Percentiles rank a stretch among this genome's conserved stretches.
These are phyloP conservation scores for Rousettus madagascariensis DNA, from an alignment of 2,797 vertebrate species.

Conservation along the genomic window DNA sequence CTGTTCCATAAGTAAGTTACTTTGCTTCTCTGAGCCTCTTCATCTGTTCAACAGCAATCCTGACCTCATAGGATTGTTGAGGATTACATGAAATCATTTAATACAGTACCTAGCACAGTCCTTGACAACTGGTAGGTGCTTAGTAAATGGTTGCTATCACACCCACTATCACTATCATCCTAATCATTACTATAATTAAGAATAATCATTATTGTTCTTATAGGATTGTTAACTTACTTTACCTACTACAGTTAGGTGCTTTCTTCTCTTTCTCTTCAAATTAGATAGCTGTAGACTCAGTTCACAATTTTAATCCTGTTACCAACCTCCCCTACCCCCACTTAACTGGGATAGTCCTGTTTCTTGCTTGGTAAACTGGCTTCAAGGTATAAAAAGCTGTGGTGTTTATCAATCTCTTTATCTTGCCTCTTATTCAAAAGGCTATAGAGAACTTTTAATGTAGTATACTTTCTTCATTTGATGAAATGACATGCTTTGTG, in stretches of 20 bases:
- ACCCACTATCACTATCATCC: background rate
- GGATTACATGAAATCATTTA: constrained; percentile 22
- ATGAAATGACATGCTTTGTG: background rate
- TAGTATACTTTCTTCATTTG: constrained; percentile 30
- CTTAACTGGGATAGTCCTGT: background rate
- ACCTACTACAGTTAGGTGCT: constrained; percentile 3
- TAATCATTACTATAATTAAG: background rate
- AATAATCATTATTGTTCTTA: background rate
- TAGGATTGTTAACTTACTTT: constrained; percentile 15
- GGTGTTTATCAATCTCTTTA: constrained; percentile 33
- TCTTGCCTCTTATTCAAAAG: constrained; percentile 39
- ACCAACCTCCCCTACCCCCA: no score
- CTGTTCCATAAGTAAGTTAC: constrained; percentile 30
- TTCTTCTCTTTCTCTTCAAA: background rate
- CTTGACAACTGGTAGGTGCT: background rate
- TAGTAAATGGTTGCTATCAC: background rate
- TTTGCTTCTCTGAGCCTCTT: constrained; percentile 9
- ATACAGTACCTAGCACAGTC: background rate
- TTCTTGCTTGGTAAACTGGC: constrained; percentile 44
- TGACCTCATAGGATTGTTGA: constrained; percentile 19
- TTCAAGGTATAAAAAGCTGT: background rate
- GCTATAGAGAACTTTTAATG: constrained; percentile 14
- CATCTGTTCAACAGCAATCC: background rate
- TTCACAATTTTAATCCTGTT: background rate
- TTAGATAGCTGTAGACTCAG: background rate